Evolutionary conservation across 2,888 invertebrate genomes (phyloP), one percentile per base, ranked within the genome.

Genomic region (Drosophila rellima): DNA sequence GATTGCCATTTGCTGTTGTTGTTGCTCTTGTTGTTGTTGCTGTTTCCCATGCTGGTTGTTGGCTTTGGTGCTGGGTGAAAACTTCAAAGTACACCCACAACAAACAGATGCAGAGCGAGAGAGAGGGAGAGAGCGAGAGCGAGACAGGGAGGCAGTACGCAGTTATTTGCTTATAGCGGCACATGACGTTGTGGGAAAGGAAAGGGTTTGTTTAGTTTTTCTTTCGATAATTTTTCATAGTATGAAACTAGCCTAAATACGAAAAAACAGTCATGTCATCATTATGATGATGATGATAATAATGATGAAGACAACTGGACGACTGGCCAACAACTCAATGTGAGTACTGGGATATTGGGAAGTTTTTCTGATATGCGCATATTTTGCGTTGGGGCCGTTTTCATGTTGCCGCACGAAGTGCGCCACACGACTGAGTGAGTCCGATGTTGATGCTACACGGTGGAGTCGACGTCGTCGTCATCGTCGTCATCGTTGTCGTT

Each of bases 401-500:
- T 87, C 68, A 87, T 87, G 85, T 82, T 84, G 85, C 85, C 86
- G 80, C 82, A 88, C 88, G 82, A 85, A 88, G 88, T 77, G 64
- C 71, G 86, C 77, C 77, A 77, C 80, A 82, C 88, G 82, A 88
- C 80, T 87, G 84, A 60, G 81, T 73, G 80, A 64, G 67, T 67
- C 83, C 77, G 61, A 78, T 69, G 69, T 57, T 35, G 74, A 78
- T 77, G 80, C 70, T 70, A 70, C 56, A 71, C 67, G 73, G 42
- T 54, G 69, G 62, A 59, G 69, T 81, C 48, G 71, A 39, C 45
- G 48, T 56, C 40, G 70, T 40, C 42, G 74, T 51, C 35, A 48
- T 10, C 33, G 44, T 13, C 18, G 75, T 48, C 39, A 64, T 18
- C 23, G 64, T 51, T 57, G n/a, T n/a, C n/a, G 56, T 18, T 55